Conservation (phyloP, 1,140 invertebrate species). For the Asbolus verrucosus region DNA sequence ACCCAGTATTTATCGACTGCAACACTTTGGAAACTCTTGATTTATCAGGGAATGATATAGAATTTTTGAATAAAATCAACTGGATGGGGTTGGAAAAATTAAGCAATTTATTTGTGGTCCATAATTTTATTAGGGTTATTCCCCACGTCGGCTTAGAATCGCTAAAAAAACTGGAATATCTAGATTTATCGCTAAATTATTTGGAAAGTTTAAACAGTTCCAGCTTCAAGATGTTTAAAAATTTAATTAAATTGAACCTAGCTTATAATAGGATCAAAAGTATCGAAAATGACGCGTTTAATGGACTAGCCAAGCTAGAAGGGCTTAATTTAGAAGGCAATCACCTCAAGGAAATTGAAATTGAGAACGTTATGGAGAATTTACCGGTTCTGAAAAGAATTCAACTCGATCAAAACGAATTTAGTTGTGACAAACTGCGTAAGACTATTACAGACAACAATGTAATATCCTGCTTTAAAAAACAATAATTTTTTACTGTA, state of each 20-base stretch:
- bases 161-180: conserved; percentile 69
- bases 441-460: too few species aligned
- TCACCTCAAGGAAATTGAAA: conserved; percentile 70
- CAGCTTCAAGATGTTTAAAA: conserved; percentile 16
- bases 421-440: conserved; percentile 61
- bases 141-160: conserved; percentile 74
- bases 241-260: conserved; percentile 73
- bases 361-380: conserved; percentile 67
- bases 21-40: conserved; percentile 25
- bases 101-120: conserved; percentile 74
- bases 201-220: conserved; percentile 18
- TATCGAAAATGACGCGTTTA: conserved; percentile 73
- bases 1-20: conserved; percentile 17
- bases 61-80: conserved; percentile 21
- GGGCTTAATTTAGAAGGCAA: conserved; percentile 72
- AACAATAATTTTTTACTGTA: too few species aligned
- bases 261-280: conserved; percentile 74
- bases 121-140: conserved; percentile 73
- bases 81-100: conserved; percentile 59
- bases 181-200: conserved; percentile 32
- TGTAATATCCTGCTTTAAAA: too few species aligned
- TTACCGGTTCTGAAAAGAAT: conserved; percentile 72
- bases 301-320: conserved; percentile 72
- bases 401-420: conserved; percentile 72
- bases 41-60: conserved; percentile 41